Evolutionary conservation across 1,140 invertebrate genomes (phyloP).

Genomic region (Teleogryllus occipitalis): DNA sequence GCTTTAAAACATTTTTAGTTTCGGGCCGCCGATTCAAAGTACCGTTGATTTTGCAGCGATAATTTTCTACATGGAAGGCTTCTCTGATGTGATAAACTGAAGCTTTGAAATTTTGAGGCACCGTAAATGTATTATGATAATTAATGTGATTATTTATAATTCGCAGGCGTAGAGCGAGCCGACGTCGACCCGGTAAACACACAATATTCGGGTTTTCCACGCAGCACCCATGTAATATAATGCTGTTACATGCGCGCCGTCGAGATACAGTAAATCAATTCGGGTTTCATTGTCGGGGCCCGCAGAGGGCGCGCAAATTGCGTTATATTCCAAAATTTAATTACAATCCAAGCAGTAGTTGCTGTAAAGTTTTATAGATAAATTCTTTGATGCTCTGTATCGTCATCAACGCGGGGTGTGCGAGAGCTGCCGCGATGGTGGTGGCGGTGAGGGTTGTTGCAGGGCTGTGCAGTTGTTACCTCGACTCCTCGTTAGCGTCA

Average conservation of each 20-base stretch:
- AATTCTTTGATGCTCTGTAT: neutral
- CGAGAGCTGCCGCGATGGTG: neutral
- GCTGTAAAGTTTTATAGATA: neutral
- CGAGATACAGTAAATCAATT: neutral
- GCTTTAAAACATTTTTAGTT: neutral
- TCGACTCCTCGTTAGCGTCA: too few species aligned
- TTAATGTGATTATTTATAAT: slow-evolving; percentile 6
- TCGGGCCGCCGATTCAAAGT: neutral
- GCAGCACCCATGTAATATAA: neutral
- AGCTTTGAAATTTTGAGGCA: slow-evolving; percentile 4
- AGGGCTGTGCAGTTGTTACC: neutral
- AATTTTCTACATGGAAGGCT: slow-evolving; percentile 2
- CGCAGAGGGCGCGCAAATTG: neutral
- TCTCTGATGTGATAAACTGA: neutral
- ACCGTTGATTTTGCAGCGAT: neutral
- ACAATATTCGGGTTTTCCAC: neutral
- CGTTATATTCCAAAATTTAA: slow-evolving; percentile 2
- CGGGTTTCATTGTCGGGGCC: neutral
- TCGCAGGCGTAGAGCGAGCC: neutral
- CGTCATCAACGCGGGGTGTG: neutral
- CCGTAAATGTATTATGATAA: slow-evolving; percentile 5
- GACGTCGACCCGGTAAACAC: neutral
- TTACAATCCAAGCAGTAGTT: slow-evolving; percentile 1
- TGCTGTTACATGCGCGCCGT: neutral
- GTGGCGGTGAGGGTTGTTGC: neutral